phyloP scores from a whole-genome alignment of 2,113 vertebrate species.

The Solenodon paradoxus region DNA sequence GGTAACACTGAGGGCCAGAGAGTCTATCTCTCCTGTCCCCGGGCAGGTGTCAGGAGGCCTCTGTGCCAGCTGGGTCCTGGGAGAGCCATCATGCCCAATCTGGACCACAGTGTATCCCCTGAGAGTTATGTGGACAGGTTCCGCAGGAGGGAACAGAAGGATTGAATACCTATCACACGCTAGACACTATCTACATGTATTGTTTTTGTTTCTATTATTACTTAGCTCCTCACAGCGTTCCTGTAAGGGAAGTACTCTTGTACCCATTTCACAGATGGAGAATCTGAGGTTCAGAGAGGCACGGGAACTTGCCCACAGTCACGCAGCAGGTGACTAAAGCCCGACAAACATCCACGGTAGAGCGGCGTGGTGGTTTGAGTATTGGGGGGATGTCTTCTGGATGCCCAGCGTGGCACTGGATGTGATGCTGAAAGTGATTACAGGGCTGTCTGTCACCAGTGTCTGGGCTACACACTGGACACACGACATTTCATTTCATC shows the following conservation, averaged over 20 bases:
- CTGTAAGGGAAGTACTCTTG: background rate
- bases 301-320: background rate
- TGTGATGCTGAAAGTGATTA: background rate
- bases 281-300: background rate
- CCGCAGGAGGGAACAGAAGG: background rate
- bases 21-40: background rate
- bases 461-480: background rate
- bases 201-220: background rate
- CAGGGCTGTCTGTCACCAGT: background rate
- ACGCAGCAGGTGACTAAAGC: background rate
- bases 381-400: rapidly evolving
- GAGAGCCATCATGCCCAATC: background rate
- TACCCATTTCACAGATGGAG: background rate
- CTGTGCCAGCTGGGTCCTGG: background rate
- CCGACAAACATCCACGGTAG: rapidly evolving
- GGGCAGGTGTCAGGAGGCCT: background rate
- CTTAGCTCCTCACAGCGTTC: background rate
- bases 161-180: rapidly evolving
- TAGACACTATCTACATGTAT: background rate
- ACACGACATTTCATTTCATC: background rate
- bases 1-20: background rate
- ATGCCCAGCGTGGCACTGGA: background rate
- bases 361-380: background rate
- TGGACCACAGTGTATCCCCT: no score
- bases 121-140: no score